Evolutionary conservation across 2,797 vertebrate species (phyloP).

Genomic region (Notoglanidium macrostoma): DNA sequence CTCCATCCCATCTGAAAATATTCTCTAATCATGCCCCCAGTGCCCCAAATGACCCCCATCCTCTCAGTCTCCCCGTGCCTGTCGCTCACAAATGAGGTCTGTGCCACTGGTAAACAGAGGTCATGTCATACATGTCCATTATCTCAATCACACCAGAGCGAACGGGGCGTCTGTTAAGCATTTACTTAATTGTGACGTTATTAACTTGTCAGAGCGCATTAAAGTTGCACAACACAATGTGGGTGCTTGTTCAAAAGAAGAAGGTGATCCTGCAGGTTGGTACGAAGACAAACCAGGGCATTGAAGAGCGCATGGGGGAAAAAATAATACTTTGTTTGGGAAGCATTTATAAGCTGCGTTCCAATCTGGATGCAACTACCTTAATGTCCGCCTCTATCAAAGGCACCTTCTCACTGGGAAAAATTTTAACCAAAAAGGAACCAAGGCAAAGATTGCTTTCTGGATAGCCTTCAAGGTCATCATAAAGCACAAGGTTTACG

Average conservation of each 20-base stretch:
- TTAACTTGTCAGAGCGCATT: constrained; percentile 99
- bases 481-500: neutral
- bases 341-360: constrained; percentile 10
- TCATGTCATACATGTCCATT: constrained; percentile 90
- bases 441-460: neutral
- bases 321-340: constrained; percentile 30
- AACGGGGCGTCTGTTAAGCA: constrained; percentile 94
- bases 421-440: neutral
- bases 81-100: constrained; percentile 75
- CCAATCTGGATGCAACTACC: constrained; percentile 5
- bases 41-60: constrained; percentile 37
- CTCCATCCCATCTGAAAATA: constrained; percentile 48
- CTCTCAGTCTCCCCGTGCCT: constrained; percentile 30
- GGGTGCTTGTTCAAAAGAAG: constrained; percentile 18
- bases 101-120: constrained; percentile 73
- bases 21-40: constrained; percentile 46
- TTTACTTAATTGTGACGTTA: constrained; percentile 98
- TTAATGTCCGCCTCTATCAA: neutral
- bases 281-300: constrained; percentile 39
- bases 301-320: neutral
- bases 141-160: constrained; percentile 92
- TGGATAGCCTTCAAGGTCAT: neutral
- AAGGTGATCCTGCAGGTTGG: constrained; percentile 26
- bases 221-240: constrained; percentile 85
- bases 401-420: neutral